Evolutionary conservation across 2,888 invertebrate species (phyloP).

Genomic region (Clostera curtula): DNA sequence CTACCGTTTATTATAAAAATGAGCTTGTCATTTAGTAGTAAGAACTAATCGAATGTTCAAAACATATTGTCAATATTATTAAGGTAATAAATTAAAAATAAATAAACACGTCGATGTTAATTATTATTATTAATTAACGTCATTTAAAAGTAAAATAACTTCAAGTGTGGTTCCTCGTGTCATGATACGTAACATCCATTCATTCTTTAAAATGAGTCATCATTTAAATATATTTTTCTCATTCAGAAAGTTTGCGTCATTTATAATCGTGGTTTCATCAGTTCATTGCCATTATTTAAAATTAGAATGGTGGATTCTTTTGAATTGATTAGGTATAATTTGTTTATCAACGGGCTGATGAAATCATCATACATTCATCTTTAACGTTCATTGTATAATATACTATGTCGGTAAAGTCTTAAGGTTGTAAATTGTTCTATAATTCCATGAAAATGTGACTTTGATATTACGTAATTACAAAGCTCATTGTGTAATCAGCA

Average conservation of each 20-base stretch:
- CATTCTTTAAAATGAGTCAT: conserved; percentile 8
- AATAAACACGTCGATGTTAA: conserved; percentile 47
- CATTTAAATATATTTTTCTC: conserved; percentile 14
- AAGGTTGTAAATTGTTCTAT: conserved; percentile 70
- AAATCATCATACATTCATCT: conserved; percentile 20
- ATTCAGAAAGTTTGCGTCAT: conserved; percentile 15
- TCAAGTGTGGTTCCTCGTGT: conserved; percentile 18
- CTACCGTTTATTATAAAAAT: conserved; percentile 34
- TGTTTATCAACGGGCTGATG: conserved; percentile 13
- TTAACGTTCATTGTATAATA: conserved; percentile 54
- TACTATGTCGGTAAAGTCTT: conserved; percentile 40
- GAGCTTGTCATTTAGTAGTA: conserved; percentile 64
- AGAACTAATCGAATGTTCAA: conserved; percentile 62
- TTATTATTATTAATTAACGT: conserved; percentile 32
- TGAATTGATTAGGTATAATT: conserved; percentile 1
- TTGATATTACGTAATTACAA: conserved; percentile 56
- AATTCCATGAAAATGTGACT: conserved; percentile 58
- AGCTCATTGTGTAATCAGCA: conserved; percentile 68
- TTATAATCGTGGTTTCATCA: conserved; percentile 13
- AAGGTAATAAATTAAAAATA: conserved; percentile 33
- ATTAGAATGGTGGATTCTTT: no score
- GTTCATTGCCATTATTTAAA: no score
- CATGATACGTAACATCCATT: neutral
- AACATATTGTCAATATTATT: conserved; percentile 61
- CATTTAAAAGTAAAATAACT: conserved; percentile 21